Evolutionary conservation across 2,113 vertebrate species (phyloP).

Genomic region (Malurus alboscapulatus): DNA sequence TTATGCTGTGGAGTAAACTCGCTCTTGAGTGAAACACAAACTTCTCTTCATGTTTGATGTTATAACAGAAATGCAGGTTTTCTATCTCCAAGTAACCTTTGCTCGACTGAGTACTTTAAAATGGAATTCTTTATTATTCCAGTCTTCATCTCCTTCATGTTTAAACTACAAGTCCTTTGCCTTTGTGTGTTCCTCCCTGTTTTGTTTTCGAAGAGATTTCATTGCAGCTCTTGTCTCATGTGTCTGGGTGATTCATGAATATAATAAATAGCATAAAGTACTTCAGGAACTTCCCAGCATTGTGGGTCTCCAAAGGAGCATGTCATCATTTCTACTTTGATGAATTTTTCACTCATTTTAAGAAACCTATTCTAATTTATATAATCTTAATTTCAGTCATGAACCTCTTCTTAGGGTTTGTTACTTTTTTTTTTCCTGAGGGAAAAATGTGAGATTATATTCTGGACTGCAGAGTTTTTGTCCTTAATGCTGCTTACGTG

Average conservation of each 20-base stretch:
- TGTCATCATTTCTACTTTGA: neutral
- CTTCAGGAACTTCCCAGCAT: neutral
- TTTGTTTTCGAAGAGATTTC: neutral
- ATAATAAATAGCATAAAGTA: neutral
- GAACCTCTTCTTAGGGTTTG: neutral
- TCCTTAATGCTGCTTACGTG: neutral
- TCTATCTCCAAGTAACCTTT: neutral
- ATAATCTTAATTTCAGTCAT: neutral
- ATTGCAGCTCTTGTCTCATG: fast-evolving
- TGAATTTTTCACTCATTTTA: neutral
- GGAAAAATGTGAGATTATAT: neutral
- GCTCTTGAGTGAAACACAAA: neutral
- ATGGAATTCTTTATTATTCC: neutral
- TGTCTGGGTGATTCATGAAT: fast-evolving
- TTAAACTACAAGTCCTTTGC: neutral
- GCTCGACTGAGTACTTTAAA: neutral
- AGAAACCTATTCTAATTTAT: neutral
- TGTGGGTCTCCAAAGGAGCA: neutral
- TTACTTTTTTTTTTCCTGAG: neutral
- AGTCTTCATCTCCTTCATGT: neutral
- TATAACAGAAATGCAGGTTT: neutral
- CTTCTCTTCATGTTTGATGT: neutral
- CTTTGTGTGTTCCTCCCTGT: neutral
- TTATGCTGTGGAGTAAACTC: neutral
- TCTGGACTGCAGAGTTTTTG: neutral